Base-by-base conservation (phyloP, 2,888 invertebrate species). In the Drosophila bunnanda region DNA sequence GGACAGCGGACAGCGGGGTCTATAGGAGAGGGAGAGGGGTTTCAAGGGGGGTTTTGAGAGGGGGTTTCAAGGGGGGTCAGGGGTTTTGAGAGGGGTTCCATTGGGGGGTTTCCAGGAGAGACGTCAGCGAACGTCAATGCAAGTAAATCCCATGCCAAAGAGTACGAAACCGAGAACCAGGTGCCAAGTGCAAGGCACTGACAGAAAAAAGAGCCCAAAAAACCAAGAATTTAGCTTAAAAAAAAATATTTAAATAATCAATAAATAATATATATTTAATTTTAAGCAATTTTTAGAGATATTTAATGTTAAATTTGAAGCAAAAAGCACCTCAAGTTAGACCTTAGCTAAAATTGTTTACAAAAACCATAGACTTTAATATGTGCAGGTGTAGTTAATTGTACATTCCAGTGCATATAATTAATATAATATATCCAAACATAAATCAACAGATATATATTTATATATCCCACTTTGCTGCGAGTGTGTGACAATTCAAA, bases 401-500 rank as follows among this genome's bases (percentile, higher is more conserved):
- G 12, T 25, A 9, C 15, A 38, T 12, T 43, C 17, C 55, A 50
- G 48, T 54, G 32, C 44, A 22, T 54, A 25, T 32, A 34, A 2
- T 2, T n/a, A n/a, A n/a, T n/a, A n/a, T n/a, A n/a, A 41, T 9
- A 44, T 25, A 22, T 20, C 32, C 25, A 38, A 3, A n/a, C 4
- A 38, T 52, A 20, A 25, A 7, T 48, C 25, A 10, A 32, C 32
- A 32, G 39, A 9, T 43, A 13, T 20, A 22, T 22, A 1, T 44
- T 15, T 20, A 9, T 46, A 39, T 52, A n/a, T 22, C 9, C n/a
- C 10, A n/a, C 41, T 32, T 8, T n/a, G n/a, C n/a, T 34, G 48
- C 69, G 71, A 80, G 75, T 82, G 75, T 85, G 87, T 80, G 82
- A 83, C 87, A 89, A 78, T 90, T 87, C 77, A 80, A 82, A 89